These are phyloP conservation scores for Arctia plantaginis DNA, from an alignment of 2,888 invertebrate species.

Conservation along the genomic window DNA sequence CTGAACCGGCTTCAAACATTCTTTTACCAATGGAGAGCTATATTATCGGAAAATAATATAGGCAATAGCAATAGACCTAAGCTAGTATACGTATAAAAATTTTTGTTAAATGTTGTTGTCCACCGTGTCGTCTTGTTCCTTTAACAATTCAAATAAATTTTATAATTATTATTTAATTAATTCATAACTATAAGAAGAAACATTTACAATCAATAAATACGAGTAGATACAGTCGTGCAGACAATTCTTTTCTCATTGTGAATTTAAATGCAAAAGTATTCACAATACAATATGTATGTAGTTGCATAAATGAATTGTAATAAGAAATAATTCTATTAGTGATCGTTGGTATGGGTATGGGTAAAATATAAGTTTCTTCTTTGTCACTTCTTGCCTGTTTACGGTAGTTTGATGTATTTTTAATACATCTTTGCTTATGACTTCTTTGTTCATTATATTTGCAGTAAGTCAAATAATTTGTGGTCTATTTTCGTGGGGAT, in stretches of 20 bases:
- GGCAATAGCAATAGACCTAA: no score
- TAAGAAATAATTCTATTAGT: neutral
- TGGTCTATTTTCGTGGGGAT: no score
- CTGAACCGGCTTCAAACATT: no score
- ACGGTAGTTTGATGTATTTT: neutral
- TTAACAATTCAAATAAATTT: neutral
- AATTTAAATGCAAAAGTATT: neutral
- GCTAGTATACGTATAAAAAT: no score
- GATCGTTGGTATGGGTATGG: neutral
- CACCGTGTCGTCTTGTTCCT: no score
- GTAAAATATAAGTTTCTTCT: neutral
- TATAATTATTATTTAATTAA: neutral
- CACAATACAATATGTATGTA: neutral
- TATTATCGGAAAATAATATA: no score
- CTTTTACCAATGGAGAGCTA: no score
- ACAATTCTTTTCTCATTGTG: neutral
- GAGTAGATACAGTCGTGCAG: constrained; percentile 7
- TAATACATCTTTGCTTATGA: neutral
- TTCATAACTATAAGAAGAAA: neutral
- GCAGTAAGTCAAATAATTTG: no score
- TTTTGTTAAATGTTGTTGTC: no score
- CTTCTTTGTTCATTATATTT: neutral
- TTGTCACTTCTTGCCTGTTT: neutral
- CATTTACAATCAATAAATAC: neutral
- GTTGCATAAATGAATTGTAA: neutral